Evolutionary conservation across 1,140 invertebrate genomes (phyloP), one percentile per base, ranked within the genome.

Genomic region (Lepidotrigona ventralis): DNA sequence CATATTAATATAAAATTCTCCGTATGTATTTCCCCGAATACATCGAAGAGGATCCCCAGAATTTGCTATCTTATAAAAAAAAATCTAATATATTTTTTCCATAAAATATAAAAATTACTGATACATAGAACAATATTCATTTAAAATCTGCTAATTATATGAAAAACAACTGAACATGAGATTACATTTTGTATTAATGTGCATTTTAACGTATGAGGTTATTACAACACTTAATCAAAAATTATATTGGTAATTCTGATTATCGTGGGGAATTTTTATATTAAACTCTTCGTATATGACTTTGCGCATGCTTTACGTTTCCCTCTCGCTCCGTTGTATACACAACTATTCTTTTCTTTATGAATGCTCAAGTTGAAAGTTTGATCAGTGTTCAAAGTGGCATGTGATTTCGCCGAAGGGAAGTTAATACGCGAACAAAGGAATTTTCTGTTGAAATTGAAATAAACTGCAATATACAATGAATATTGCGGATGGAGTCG

Each of bases 401-500:
- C 60, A 53, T 68, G 46, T 51, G 54, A 58, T 53, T 75, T 74
- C 53, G 9, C 3, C 15, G 19, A 12, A 56, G 12, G 1, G 17
- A 2, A 39, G 11, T 39, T 80, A 26, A 17, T 9, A 8, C 0
- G 23, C n/a, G 2, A 14, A 33, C 12, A 17, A 60, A 69, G 19
- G 46, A 17, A 53, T 33, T 39, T 66, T 14, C 51, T 54, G 21
- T 12, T 53, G 1, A 69, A 29, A 64, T 58, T 79, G 4, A 23
- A 54, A 63, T 21, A 53, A 60, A 46, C 54, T 23, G 0, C 3
- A 9, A 58, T 51, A 29, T 69, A 91, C 63, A 46, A 94, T 94
- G 93, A 93, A 92, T 77, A 80, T 93, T 79, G 90, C 90, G 46
- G 92, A 91, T 64, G 92, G 90, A 56, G 68, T 88, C 63, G 91